phyloP scores from a whole-genome alignment of 2,888 invertebrate species.

The Thyatira batis region DNA sequence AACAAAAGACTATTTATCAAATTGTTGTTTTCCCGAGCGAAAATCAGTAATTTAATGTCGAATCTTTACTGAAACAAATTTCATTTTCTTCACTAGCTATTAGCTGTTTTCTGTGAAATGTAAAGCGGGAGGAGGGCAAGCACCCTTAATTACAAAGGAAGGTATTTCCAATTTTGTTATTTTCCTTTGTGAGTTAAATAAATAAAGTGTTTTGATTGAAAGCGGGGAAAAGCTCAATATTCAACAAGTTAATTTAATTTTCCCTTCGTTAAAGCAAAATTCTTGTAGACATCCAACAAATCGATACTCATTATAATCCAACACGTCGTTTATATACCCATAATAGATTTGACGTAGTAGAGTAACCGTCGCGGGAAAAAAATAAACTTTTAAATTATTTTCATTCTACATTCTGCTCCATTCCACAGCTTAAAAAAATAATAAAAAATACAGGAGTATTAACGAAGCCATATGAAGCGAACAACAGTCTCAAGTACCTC shows the following conservation, averaged over 20 bases:
- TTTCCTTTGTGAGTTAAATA: constrained; percentile 39
- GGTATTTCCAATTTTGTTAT: constrained; percentile 49
- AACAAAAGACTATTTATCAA: constrained; percentile 2
- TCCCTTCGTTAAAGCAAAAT: constrained; percentile 27
- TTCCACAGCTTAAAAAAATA: too few species aligned
- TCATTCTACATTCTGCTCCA: too few species aligned
- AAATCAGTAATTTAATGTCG: constrained; percentile 19
- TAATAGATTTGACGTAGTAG: too few species aligned
- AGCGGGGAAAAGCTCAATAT: constrained; percentile 33
- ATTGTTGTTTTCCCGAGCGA: constrained; percentile 9
- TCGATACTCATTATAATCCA: constrained; percentile 7
- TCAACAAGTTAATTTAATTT: constrained; percentile 45
- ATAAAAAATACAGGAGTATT: background rate
- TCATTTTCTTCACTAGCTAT: constrained; percentile 34
- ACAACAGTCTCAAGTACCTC: background rate
- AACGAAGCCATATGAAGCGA: background rate
- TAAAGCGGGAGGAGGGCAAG: constrained; percentile 22
- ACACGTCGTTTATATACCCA: too few species aligned
- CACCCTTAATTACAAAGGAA: constrained; percentile 44
- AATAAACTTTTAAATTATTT: too few species aligned
- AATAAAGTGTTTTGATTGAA: constrained; percentile 50
- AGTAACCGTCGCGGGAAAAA: too few species aligned
- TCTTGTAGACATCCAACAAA: constrained; percentile 7
- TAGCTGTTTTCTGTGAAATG: constrained; percentile 27
- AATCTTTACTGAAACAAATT: constrained; percentile 34